Evolutionary conservation across 2,888 invertebrate genomes (phyloP).

Genomic region (Caenorhabditis becei): DNA sequence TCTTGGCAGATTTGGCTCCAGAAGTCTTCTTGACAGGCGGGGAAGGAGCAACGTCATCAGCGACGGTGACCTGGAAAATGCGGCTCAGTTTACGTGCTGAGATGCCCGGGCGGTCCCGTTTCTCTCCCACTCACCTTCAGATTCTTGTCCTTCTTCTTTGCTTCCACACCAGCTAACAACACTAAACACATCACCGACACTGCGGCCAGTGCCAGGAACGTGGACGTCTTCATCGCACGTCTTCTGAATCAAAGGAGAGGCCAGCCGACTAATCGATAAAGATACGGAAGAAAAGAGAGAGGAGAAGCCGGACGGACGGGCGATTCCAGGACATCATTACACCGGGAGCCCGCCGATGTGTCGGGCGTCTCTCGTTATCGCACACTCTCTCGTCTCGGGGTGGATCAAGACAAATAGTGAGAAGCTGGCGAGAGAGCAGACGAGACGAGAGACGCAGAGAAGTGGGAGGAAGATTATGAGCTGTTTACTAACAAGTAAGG

Average conservation of each 20-base stretch:
- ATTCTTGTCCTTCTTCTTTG: conserved; percentile 60
- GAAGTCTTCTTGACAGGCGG: conserved; percentile 33
- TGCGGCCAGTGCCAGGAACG: conserved; percentile 30
- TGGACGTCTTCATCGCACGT: conserved; percentile 25
- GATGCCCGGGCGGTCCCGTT: not conserved
- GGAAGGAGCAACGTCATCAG: conserved; percentile 51
- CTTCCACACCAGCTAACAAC: conserved; percentile 32
- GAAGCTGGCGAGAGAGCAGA: conserved; percentile 27
- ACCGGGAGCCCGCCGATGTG: conserved; percentile 44
- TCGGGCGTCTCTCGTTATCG: conserved; percentile 23
- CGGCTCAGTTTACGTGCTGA: no score
- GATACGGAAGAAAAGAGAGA: conserved; percentile 18
- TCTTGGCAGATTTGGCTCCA: conserved; percentile 22
- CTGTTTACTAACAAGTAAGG: conserved; percentile 13
- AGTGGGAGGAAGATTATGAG: conserved; percentile 12
- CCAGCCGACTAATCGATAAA: conserved; percentile 16
- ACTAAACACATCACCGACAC: conserved; percentile 31
- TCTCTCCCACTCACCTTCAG: conserved; percentile 34
- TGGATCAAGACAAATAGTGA: conserved; percentile 50
- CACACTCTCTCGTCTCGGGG: conserved; percentile 13
- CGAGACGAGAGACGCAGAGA: conserved; percentile 34
- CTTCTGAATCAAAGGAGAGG: not conserved
- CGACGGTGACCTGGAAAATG: conserved; percentile 50
- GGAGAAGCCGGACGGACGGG: conserved; percentile 25
- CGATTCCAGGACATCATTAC: conserved; percentile 61